Percentiles rank a stretch among this genome's conserved stretches.
Evolutionary conservation across 2,888 invertebrate genomes (phyloP).

Genomic region (Agrotis clavis): DNA sequence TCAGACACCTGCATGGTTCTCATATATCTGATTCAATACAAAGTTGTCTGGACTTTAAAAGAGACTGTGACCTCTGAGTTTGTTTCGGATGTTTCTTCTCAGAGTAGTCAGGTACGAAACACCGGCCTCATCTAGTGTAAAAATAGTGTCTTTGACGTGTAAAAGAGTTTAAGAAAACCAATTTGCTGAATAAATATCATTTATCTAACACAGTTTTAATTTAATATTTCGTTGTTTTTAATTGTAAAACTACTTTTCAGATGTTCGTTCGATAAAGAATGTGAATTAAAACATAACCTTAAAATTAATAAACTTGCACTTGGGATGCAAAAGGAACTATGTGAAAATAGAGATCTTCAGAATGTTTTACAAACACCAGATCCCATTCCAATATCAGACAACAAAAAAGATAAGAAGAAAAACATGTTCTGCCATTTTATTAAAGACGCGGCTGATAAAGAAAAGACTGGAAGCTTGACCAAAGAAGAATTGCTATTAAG

Average conservation of each 20-base stretch:
- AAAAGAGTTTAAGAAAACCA: no score
- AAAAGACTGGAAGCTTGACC: neutral
- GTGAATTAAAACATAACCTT: slow-evolving; percentile 8
- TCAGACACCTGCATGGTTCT: no score
- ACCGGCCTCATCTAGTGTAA: no score
- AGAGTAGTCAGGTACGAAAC: no score
- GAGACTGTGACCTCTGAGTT: no score
- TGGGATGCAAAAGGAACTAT: slow-evolving; percentile 15
- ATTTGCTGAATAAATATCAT: no score
- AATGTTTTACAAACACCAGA: slow-evolving; percentile 67
- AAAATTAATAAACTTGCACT: neutral
- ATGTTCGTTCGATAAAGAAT: slow-evolving; percentile 43
- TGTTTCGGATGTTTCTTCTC: no score
- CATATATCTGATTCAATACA: no score
- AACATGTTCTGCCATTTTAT: slow-evolving; percentile 1
- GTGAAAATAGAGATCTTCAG: slow-evolving; percentile 43
- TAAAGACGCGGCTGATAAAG: neutral
- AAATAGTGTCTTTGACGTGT: no score
- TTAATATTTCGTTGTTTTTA: slow-evolving; percentile 1
- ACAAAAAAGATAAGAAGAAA: slow-evolving; percentile 6
- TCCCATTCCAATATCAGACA: slow-evolving; percentile 51
- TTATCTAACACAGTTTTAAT: neutral
- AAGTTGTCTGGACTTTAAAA: no score
- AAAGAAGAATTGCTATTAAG: neutral
- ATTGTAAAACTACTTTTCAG: slow-evolving; percentile 28